These are phyloP conservation scores for Epirrita christyi DNA, from an alignment of 2,888 invertebrate genomes.

Conservation along the genomic window DNA sequence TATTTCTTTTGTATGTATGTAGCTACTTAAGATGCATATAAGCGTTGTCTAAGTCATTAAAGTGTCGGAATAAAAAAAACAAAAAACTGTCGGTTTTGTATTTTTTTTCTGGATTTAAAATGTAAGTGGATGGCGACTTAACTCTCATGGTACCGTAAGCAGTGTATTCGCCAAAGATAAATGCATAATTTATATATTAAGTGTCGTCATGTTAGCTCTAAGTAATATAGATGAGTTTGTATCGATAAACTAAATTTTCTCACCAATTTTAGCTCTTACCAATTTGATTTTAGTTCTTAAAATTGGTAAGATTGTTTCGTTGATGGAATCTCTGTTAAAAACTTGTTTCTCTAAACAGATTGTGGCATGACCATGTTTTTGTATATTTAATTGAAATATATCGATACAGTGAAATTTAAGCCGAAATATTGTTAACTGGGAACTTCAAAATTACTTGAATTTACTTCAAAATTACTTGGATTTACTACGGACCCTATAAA, in stretches of 20 bases:
- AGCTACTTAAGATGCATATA: too few relatives aligned
- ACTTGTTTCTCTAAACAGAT: not conserved
- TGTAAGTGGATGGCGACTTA: slow-evolving; percentile 47
- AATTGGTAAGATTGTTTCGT: slow-evolving; percentile 7
- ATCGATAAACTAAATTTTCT: slow-evolving; percentile 32
- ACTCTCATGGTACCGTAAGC: slow-evolving; percentile 72
- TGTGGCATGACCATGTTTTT: not conserved
- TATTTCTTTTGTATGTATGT: not conserved
- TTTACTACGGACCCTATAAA: too few relatives aligned
- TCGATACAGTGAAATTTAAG: too few relatives aligned
- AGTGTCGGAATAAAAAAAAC: too few relatives aligned
- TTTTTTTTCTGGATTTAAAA: not conserved
- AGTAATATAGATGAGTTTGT: slow-evolving; percentile 50
- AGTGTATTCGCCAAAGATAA: slow-evolving; percentile 84
- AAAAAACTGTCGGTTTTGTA: too few relatives aligned
- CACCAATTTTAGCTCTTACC: slow-evolving; percentile 5
- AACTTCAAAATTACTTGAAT: slow-evolving; percentile 16
- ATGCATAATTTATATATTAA: slow-evolving; percentile 76
- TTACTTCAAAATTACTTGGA: not conserved
- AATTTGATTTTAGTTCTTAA: not conserved
- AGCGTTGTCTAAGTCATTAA: too few relatives aligned
- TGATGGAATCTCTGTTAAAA: not conserved
- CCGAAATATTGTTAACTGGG: slow-evolving; percentile 16
- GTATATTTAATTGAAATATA: slow-evolving; percentile 18
- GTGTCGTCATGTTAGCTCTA: slow-evolving; percentile 52